Evolutionary conservation across 2,113 vertebrate species (phyloP).

Genomic region (Brevimyrus niger): DNA sequence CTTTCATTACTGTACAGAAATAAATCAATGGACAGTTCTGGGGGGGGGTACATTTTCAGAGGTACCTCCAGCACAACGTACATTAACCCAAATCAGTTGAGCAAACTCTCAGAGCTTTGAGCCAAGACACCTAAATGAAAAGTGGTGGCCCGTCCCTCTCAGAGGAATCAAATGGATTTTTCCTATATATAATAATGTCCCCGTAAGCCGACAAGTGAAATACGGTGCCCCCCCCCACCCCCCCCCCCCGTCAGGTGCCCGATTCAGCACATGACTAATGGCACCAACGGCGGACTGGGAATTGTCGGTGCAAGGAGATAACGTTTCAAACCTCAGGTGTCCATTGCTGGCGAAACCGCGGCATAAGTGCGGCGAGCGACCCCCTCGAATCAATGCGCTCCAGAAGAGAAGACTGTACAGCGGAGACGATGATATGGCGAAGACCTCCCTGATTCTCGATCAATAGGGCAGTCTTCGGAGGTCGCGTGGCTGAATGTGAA

Average conservation of each 20-base stretch:
- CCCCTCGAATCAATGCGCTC: neutral
- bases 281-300: neutral
- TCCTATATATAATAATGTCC: neutral
- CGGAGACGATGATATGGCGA: neutral
- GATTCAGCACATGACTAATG: neutral
- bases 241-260: neutral
- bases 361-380: neutral
- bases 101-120: neutral
- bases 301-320: neutral
- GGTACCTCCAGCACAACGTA: neutral
- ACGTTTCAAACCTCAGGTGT: neutral
- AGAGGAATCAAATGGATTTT: neutral
- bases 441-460: neutral
- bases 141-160: neutral
- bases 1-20: neutral
- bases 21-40: neutral
- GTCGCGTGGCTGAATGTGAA: neutral
- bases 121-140: neutral
- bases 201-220: neutral
- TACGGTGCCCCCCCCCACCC: neutral
- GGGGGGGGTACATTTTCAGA: neutral
- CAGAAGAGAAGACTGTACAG: neutral
- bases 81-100: neutral
- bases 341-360: neutral
- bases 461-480: neutral